These are phyloP conservation scores for Corythornis leucogaster DNA, from an alignment of 2,797 vertebrate genomes.

Conservation along the genomic window DNA sequence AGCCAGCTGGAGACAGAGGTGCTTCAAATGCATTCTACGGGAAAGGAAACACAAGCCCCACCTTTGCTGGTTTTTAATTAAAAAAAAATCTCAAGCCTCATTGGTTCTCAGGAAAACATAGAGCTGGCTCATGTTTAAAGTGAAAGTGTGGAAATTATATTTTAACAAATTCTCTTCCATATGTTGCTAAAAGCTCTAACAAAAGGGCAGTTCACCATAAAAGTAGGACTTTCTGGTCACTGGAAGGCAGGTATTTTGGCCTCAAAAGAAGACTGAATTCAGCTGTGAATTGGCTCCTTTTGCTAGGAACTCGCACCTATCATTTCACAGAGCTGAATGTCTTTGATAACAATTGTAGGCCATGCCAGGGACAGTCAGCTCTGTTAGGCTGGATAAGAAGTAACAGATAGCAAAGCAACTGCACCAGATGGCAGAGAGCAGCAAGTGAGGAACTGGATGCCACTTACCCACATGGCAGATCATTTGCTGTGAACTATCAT, in stretches of 20 bases:
- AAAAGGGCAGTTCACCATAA: background rate
- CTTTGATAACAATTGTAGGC: background rate
- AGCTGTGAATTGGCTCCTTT: background rate
- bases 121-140: conserved; percentile 38
- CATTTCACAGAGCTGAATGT: background rate
- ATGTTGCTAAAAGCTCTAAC: background rate
- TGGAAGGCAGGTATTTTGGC: background rate
- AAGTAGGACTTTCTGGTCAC: conserved; percentile 13
- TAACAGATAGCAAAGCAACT: conserved; percentile 30
- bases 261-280: background rate
- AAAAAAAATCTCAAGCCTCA: conserved; percentile 44
- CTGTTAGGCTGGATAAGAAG: background rate
- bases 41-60: conserved; percentile 53
- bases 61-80: conserved; percentile 53
- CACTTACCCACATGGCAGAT: conserved; percentile 27
- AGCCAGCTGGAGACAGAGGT: conserved; percentile 68
- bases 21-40: conserved; percentile 30
- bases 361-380: background rate
- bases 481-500: conserved; percentile 20
- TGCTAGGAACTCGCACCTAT: background rate
- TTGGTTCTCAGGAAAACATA: conserved; percentile 48
- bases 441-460: conserved; percentile 1
- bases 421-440: conserved; percentile 35
- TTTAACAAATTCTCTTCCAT: background rate
- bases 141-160: conserved; percentile 8